phyloP scores from a whole-genome alignment of 2,113 vertebrate genomes.

The Ailurus styani region DNA sequence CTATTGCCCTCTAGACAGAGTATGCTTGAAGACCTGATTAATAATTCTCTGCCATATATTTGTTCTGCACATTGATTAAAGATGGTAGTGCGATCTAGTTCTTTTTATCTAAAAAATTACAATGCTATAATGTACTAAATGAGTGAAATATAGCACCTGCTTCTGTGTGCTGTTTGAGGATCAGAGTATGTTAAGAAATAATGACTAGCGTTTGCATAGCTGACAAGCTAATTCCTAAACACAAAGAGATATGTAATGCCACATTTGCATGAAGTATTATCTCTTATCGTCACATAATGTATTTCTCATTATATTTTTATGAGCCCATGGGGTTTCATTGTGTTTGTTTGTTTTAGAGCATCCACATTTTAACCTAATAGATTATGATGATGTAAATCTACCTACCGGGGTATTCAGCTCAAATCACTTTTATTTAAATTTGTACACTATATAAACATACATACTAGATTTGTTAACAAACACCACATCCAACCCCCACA shows the following conservation, averaged over 20 bases:
- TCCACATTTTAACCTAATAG: slow-evolving; percentile 70
- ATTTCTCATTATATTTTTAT: slow-evolving; percentile 77
- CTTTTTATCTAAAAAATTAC: slow-evolving; percentile 45
- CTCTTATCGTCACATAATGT: slow-evolving; percentile 73
- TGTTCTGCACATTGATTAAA: slow-evolving; percentile 46
- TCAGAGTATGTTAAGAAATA: slow-evolving; percentile 59
- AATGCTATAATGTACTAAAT: background rate
- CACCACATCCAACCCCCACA: background rate
- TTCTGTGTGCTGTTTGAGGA: slow-evolving; percentile 56
- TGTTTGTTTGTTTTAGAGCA: slow-evolving; percentile 56
- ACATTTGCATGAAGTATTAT: slow-evolving; percentile 75
- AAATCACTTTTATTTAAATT: slow-evolving; percentile 70
- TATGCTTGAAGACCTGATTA: background rate
- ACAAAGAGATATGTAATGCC: slow-evolving; percentile 64
- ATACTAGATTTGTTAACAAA: background rate
- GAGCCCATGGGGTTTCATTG: slow-evolving; percentile 36
- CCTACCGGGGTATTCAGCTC: slow-evolving; percentile 58
- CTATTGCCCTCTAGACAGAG: background rate
- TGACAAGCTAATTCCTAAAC: slow-evolving; percentile 60
- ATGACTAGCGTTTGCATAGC: slow-evolving; percentile 65
- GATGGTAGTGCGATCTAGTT: background rate
- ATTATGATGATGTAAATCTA: slow-evolving; percentile 66
- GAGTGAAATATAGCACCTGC: slow-evolving; percentile 23
- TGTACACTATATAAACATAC: background rate
- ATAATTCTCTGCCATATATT: slow-evolving; percentile 44